Conservation (phyloP, 1,140 invertebrate genomes). For the Parasteatoda tepidariorum region DNA sequence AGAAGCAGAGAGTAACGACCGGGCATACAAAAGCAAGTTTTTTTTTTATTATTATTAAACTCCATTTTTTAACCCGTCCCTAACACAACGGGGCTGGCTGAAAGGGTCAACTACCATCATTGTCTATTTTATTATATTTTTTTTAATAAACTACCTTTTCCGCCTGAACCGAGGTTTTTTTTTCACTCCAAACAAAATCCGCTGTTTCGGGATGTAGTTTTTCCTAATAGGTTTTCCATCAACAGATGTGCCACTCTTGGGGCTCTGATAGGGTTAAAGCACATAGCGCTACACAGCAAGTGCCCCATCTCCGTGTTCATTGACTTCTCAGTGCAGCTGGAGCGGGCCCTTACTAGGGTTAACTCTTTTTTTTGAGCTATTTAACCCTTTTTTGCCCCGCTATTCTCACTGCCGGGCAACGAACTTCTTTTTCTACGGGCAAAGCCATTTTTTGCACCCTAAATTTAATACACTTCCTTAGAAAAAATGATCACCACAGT, state of each 20-base stretch:
- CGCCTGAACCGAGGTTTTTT: constrained; percentile 23
- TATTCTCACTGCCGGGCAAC: constrained; percentile 15
- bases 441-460: not conserved
- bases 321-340: constrained; percentile 47
- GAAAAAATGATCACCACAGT: not conserved
- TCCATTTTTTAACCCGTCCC: constrained; percentile 56
- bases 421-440: not conserved
- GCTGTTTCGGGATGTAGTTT: constrained; percentile 43
- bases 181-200: not conserved
- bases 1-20: constrained; percentile 47
- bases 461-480: constrained; percentile 5
- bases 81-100: constrained; percentile 34
- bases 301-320: constrained; percentile 45
- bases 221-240: constrained; percentile 20
- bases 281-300: constrained; percentile 56
- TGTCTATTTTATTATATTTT: constrained; percentile 15
- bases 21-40: constrained; percentile 33
- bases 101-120: constrained; percentile 53
- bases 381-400: constrained; percentile 53
- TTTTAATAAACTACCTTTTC: constrained; percentile 34
- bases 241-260: constrained; percentile 21
- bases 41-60: constrained; percentile 24
- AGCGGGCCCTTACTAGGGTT: constrained; percentile 30
- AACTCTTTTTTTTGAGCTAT: constrained; percentile 34
- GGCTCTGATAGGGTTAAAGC: constrained; percentile 23